These are phyloP conservation scores for Natator depressus DNA, from an alignment of 2,113 vertebrate species.

Conservation along the genomic window DNA sequence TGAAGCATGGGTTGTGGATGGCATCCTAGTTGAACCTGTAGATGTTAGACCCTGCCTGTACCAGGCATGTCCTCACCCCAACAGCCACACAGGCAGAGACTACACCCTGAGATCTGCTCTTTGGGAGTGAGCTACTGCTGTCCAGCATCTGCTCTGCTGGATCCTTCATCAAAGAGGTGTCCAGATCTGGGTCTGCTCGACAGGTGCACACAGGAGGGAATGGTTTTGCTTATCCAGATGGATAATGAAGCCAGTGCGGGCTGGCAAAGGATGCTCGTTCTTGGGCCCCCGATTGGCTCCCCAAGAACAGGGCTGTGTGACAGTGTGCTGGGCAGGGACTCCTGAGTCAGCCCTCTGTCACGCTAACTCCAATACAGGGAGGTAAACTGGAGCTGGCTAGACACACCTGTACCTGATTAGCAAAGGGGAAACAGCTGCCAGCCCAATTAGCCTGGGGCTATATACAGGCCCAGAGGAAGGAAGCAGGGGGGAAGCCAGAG, in stretches of 20 bases:
- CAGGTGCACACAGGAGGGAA: slow-evolving; percentile 54
- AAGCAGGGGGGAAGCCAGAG: no score
- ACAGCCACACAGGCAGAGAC: slow-evolving; percentile 72
- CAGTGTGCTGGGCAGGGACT: no score
- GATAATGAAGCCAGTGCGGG: slow-evolving; percentile 66
- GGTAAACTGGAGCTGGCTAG: no score
- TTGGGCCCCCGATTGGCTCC: slow-evolving; percentile 60
- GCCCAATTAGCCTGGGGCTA: no score
- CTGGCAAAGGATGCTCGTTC: slow-evolving; percentile 70
- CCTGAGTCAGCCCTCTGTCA: no score
- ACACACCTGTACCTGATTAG: no score
- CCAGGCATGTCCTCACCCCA: slow-evolving; percentile 44
- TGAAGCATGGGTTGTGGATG: background rate
- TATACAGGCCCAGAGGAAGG: no score
- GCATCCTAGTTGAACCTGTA: background rate
- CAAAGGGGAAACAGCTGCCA: no score
- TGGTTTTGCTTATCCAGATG: slow-evolving; percentile 70
- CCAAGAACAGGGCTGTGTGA: slow-evolving; percentile 48
- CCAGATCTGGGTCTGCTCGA: slow-evolving; percentile 58
- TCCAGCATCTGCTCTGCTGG: slow-evolving; percentile 71
- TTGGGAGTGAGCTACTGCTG: slow-evolving; percentile 70
- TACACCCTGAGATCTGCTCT: slow-evolving; percentile 74
- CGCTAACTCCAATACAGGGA: no score
- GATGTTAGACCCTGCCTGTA: slow-evolving; percentile 36
- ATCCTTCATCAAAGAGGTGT: slow-evolving; percentile 59